Evolutionary conservation across 2,888 invertebrate genomes (phyloP), one percentile per base, ranked within the genome.

Genomic region (Gymnocheta viridis): DNA sequence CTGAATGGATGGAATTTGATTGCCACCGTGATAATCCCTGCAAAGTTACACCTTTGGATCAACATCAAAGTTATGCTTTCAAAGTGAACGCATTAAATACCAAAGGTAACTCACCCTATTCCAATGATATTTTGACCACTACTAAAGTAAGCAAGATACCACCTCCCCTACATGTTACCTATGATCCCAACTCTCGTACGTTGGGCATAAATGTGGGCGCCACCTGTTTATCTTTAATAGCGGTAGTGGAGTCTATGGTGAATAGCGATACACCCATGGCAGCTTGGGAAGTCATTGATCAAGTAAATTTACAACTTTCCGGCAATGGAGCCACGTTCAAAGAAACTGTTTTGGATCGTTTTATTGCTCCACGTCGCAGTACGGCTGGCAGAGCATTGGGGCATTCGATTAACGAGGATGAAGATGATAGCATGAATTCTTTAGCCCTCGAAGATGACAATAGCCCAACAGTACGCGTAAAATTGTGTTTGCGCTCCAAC

Each of bases 51-150:
- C 94, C 95, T 77, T 93, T 98, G 69, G 96, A 97, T 72, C 97
- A 98, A 88, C 96, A 98, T 91, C 96, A 96, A 89, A 94, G 94
- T 29, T 98, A 97, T 90, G 94, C 95, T 0, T 97, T 98, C 92
- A 97, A 96, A 94, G 97, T 96, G 81, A 97, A 96, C 92, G 97
- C 97, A 0, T 94, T 96, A 85, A 98, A 98, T 89, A 96, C 96
- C 0, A 96, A 96, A 91, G 97, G 97, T 17, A 95, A 95, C 86
- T 97, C 97, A 84, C 96, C 96, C 86, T 96, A 95, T 89, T 98
- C 98, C 0, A 96, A 96, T 88, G 97, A 97, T 90, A 95, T 96
- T 58, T 93, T 94, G 1, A 95, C 95, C 49, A 95, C 95, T 4
- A 98, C 98, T 0, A 95, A 96, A 87, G 97, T 98, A 19, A 96